These are phyloP conservation scores for Philereme transversata DNA, from an alignment of 2,888 invertebrate species.

Conservation along the genomic window DNA sequence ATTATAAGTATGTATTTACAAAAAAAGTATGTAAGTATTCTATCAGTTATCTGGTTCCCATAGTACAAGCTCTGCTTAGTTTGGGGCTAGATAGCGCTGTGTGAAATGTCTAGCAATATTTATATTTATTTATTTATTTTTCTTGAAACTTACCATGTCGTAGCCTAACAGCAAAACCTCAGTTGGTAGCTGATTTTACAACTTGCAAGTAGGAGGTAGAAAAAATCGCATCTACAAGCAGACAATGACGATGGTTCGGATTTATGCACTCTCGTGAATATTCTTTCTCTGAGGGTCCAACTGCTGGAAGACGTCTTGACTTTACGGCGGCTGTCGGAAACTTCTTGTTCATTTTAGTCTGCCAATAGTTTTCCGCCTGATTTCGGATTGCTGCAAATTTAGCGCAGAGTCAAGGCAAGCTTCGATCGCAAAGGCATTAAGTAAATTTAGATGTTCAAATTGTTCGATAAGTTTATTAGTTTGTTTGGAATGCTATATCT, in stretches of 20 bases:
- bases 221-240: too few relatives aligned
- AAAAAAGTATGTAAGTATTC: too few relatives aligned
- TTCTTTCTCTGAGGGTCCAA: slow-evolving; percentile 28
- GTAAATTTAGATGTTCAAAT: slow-evolving; percentile 61
- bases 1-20: too few relatives aligned
- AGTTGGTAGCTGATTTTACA: too few relatives aligned
- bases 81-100: too few relatives aligned
- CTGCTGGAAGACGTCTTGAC: slow-evolving; percentile 53
- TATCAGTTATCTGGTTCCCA: too few relatives aligned
- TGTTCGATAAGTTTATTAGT: slow-evolving; percentile 37
- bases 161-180: too few relatives aligned
- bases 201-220: too few relatives aligned
- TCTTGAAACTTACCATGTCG: too few relatives aligned
- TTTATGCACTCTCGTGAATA: not conserved
- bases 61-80: too few relatives aligned
- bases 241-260: not conserved
- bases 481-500: slow-evolving; percentile 2
- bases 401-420: slow-evolving; percentile 65
- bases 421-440: slow-evolving; percentile 64
- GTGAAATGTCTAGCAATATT: too few relatives aligned
- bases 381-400: slow-evolving; percentile 74
- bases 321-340: slow-evolving; percentile 56
- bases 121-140: too few relatives aligned
- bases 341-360: slow-evolving; percentile 64
- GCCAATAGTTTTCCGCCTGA: slow-evolving; percentile 72